Evolutionary conservation across 2,113 vertebrate species (phyloP), one percentile per base, ranked within the genome.

Genomic region (Triplophysa tibetana): DNA sequence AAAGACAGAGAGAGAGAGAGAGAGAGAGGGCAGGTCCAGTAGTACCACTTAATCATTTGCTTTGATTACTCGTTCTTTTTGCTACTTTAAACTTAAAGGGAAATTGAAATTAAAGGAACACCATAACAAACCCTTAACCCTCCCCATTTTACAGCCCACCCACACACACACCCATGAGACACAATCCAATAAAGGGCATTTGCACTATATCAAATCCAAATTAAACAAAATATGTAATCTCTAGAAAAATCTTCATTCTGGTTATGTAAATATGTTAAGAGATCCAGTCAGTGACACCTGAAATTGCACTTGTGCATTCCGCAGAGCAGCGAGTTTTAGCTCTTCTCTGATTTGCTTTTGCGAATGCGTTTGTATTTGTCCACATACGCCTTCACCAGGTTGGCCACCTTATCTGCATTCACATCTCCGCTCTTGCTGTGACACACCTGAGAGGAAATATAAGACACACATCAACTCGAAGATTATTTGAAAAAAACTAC

Each of bases 391-490:
- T 96, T 98, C 81, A 99, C 96, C 66, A 99, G 92, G 90, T 96
- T 99, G 67, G 98, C 96, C 90, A 99, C 98, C 89, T 99, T 99
- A 19, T 93, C 93, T 80, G 98, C 93, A 90, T 98, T 97, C 62
- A 99, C 98, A 93, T 99, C 98, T 50, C 98, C 96, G 0, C 98
- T 99, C 89, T 97, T 99, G 92, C 98, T 99, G 81, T 97, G 96
- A 90, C 96, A 98, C 80, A 99, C 94, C 98, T 99, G 86, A 56
- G 70, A 66, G 29, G 62, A 78, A 74, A n/a, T n/a, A n/a, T n/a
- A n/a, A n/a, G n/a, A n/a, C n/a, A 16, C 16, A 17, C 16, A 52
- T 17, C 4, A 17, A 16, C 0, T 52, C n/a, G 4, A 52, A 52
- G 4, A 52, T 50, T 12, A 50, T 14, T 4, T 45, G 11, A 45